phyloP scores from a whole-genome alignment of 2,797 vertebrate species.

The Dicrostonyx torquatus region DNA sequence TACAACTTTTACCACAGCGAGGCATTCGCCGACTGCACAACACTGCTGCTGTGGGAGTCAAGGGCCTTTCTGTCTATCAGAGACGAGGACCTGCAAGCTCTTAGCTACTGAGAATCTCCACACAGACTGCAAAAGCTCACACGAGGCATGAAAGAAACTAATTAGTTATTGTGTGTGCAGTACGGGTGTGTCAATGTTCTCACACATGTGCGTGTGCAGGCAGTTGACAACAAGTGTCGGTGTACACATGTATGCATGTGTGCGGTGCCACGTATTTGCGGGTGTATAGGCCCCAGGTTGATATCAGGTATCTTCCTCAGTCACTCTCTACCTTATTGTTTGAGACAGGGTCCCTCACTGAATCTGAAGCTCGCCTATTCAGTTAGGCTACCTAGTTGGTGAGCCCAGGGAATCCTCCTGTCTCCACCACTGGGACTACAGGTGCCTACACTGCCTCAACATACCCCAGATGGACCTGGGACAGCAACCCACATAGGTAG shows the following conservation, averaged over 20 bases:
- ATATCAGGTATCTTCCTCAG: neutral
- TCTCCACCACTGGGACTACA: too few species aligned
- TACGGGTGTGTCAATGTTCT: neutral
- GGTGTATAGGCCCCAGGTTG: neutral
- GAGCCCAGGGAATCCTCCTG: too few species aligned
- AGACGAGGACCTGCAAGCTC: conserved; percentile 71
- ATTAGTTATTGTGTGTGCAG: neutral
- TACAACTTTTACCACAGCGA: conserved; percentile 76
- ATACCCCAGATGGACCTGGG: neutral
- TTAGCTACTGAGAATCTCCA: conserved; percentile 63
- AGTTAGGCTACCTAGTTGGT: too few species aligned
- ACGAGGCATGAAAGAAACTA: neutral
- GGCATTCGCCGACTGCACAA: conserved; percentile 77
- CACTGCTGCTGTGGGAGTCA: conserved; percentile 72
- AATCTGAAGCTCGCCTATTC: neutral
- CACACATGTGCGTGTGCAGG: neutral
- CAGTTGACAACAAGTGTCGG: neutral
- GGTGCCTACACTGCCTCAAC: neutral
- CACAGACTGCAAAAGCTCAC: conserved; percentile 31
- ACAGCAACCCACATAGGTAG: neutral
- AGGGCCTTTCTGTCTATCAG: conserved; percentile 73
- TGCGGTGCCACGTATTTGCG: neutral
- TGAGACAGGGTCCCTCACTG: neutral
- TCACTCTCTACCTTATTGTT: neutral
- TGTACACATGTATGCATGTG: neutral